Base-by-base conservation (phyloP, 2,113 vertebrate genomes). In the Cololabis saira region DNA sequence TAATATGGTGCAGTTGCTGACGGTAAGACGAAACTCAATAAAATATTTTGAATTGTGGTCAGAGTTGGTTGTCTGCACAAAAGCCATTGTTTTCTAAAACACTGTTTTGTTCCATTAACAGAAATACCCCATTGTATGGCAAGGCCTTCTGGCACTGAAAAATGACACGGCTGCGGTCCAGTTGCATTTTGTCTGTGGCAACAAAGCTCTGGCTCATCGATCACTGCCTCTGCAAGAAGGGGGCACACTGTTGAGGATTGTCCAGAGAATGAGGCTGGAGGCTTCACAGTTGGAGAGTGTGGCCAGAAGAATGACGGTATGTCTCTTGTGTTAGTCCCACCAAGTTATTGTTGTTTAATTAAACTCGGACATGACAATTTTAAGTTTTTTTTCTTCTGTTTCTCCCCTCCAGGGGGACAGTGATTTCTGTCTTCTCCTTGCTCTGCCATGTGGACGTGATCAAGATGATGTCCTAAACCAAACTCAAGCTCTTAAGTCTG, bases 91-190 rank as follows among this genome's bases (percentile, higher is more conserved):
- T 52, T 14, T 65, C 40, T 83, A 15, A 87, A 51, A 43, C 5
- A 11, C 9, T 64, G 24, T 67, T 55, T 33, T 58, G 19, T 52
- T 24, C 55, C 19, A 0, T 71, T 44, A 47, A 76, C 93, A 99
- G 98, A 98, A 97, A 88, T 98, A 99, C 79, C 98, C 98, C 0
- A 99, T 98, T 6, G 97, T 99, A 52, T 99, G 98, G 98, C 98
- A 99, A 94, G 98, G 98, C 54, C 92, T 98, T 8, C 61, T 99
- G 69, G 98, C 97, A 8, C 93, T 99, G 1, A 99, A 99, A 86
- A 99, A 98, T 0, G 98, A 99, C 91, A 98, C 96, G 0, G 98
- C 98, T 0, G 97, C 97, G 0, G 98, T 99, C 67, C 98, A 99
- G 93, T 90, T 99, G 77, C 98, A 99, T 88, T 99, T 99, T 0